Conservation (phyloP, 2,888 invertebrate genomes). For the Scaptomyza flava region DNA sequence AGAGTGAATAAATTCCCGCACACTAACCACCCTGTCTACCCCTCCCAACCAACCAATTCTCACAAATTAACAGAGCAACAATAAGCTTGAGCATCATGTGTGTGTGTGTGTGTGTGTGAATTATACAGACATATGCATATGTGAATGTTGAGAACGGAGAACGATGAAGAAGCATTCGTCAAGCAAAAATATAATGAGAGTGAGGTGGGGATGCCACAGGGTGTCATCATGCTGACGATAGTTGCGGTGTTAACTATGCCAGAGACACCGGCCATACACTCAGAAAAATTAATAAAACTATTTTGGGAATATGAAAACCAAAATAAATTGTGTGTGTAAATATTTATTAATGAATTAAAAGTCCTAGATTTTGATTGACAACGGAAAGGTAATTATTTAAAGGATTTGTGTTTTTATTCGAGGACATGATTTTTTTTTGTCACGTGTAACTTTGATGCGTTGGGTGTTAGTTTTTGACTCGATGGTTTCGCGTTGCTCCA, state of each 20-base stretch:
- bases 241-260: slow-evolving; percentile 38
- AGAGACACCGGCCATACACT: slow-evolving; percentile 28
- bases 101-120: not conserved
- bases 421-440: not conserved
- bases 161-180: slow-evolving; percentile 46
- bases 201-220: slow-evolving; percentile 7
- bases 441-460: not conserved
- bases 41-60: not conserved
- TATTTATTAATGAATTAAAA: too few relatives aligned
- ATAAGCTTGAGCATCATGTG: slow-evolving; percentile 21
- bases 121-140: not conserved
- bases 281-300: not conserved
- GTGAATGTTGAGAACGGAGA: slow-evolving; percentile 10
- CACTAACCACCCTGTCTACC: slow-evolving; percentile 1
- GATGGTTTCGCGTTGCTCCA: slow-evolving; percentile 27
- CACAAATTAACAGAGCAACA: slow-evolving; percentile 53
- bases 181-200: slow-evolving; percentile 43
- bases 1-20: slow-evolving; percentile 15
- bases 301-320: too few relatives aligned
- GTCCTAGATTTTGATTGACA: too few relatives aligned
- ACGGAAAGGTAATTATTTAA: too few relatives aligned
- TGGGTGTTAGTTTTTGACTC: slow-evolving; percentile 10
- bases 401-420: not conserved
- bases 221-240: slow-evolving; percentile 26
- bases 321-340: too few relatives aligned